Evolutionary conservation across 2,113 vertebrate genomes (phyloP).

Genomic region (Leucopsar rothschildi): DNA sequence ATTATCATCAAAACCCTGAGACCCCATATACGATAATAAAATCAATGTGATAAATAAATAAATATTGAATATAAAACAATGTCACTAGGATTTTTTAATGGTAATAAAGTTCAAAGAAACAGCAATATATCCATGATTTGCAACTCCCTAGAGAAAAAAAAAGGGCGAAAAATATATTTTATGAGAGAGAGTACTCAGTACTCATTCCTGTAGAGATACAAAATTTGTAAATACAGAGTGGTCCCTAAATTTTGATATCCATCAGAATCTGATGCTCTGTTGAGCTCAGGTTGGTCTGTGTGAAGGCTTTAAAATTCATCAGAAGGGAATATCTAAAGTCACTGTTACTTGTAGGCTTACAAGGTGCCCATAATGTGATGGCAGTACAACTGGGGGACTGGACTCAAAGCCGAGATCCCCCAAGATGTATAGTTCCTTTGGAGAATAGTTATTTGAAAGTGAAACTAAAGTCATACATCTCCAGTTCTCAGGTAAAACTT

Average conservation of each 20-base stretch:
- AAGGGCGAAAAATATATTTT: not conserved
- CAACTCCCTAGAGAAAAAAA: not conserved
- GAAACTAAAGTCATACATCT: not conserved
- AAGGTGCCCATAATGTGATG: not conserved
- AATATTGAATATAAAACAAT: not conserved
- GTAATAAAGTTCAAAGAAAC: not conserved
- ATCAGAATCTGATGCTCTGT: not conserved
- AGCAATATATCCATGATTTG: not conserved
- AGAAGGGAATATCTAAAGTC: not conserved
- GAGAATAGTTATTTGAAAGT: not conserved
- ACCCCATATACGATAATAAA: not conserved
- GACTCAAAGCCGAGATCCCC: not conserved
- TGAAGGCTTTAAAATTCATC: not conserved
- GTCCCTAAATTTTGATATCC: not conserved
- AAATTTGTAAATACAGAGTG: not conserved
- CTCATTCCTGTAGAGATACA: not conserved
- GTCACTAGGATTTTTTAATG: not conserved
- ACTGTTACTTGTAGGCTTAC: not conserved
- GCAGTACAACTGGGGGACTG: rapidly evolving
- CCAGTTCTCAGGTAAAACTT: not conserved
- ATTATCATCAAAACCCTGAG: not conserved
- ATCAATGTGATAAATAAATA: not conserved
- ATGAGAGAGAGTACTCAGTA: not conserved
- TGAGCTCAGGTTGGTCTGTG: not conserved
- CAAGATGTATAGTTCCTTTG: not conserved